These are phyloP conservation scores for Orchestes rusci DNA, from an alignment of 2,888 invertebrate species.

Conservation along the genomic window DNA sequence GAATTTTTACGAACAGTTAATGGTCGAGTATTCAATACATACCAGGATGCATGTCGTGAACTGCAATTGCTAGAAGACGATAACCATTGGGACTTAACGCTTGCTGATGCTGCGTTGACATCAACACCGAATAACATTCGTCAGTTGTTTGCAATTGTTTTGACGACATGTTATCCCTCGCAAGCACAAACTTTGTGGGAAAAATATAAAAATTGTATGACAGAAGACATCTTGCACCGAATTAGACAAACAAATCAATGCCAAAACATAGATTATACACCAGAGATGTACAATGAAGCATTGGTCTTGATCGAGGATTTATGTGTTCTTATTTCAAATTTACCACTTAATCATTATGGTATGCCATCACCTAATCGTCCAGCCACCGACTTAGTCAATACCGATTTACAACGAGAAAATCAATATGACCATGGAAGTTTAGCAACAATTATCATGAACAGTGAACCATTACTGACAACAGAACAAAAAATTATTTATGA, in stretches of 20 bases:
- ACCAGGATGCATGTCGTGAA: constrained; percentile 32
- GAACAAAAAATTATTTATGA: constrained; percentile 1
- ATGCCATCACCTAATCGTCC: neutral
- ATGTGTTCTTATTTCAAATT: too few relatives aligned
- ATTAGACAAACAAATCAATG: too few relatives aligned
- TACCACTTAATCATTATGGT: constrained; percentile 1
- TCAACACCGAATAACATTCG: constrained; percentile 4
- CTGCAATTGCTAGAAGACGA: constrained; percentile 30
- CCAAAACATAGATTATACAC: neutral
- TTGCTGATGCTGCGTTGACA: constrained; percentile 21
- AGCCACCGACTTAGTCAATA: neutral
- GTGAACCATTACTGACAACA: neutral
- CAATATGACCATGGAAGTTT: neutral
- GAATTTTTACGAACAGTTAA: constrained; percentile 36
- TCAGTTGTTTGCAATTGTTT: constrained; percentile 4
- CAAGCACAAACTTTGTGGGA: neutral
- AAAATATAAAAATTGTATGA: constrained; percentile 2
- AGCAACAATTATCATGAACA: neutral
- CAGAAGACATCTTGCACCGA: too few relatives aligned
- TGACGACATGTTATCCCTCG: too few relatives aligned
- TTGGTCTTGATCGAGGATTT: neutral
- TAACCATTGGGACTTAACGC: constrained; percentile 26
- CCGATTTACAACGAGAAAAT: neutral
- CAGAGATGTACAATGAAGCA: neutral
- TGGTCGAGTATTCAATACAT: constrained; percentile 34